Percentiles rank a stretch among this genome's conserved stretches.
Conservation (phyloP, 2,888 invertebrate genomes). For the Allygus modestus region DNA sequence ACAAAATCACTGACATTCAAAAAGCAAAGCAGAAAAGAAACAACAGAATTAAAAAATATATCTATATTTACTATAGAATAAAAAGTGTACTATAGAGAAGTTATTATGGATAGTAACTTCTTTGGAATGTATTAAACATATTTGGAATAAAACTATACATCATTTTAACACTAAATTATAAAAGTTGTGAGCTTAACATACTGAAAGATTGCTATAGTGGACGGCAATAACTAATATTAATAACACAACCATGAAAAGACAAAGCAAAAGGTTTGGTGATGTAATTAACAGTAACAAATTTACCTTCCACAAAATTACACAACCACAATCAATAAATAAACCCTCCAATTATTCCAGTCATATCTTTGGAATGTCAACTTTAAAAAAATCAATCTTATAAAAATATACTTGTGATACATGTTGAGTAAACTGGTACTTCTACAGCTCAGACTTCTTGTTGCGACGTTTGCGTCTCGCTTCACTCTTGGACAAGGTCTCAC, state of each 20-base stretch:
- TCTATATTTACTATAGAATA: no score
- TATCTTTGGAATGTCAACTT: slow-evolving; percentile 13
- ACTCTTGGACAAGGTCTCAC: slow-evolving; percentile 91
- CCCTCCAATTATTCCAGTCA: not conserved
- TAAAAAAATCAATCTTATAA: not conserved
- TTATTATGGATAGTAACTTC: no score
- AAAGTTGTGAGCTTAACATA: no score
- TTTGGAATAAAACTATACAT: no score
- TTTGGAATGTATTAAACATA: no score
- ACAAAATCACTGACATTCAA: no score
- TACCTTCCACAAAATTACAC: not conserved
- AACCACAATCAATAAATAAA: not conserved
- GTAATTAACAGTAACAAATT: not conserved
- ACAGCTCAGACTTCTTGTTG: slow-evolving; percentile 79
- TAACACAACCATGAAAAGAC: not conserved
- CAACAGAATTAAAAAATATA: no score
- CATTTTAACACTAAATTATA: no score
- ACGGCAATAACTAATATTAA: no score
- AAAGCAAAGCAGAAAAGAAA: no score
- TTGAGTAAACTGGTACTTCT: not conserved
- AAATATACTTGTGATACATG: not conserved
- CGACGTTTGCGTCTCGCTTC: slow-evolving; percentile 85
- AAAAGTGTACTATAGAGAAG: no score
- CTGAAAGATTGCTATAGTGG: no score
- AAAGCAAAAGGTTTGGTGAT: not conserved